These are phyloP conservation scores for Xiphorhynchus elegans DNA, from an alignment of 2,113 vertebrate species.

Conservation along the genomic window DNA sequence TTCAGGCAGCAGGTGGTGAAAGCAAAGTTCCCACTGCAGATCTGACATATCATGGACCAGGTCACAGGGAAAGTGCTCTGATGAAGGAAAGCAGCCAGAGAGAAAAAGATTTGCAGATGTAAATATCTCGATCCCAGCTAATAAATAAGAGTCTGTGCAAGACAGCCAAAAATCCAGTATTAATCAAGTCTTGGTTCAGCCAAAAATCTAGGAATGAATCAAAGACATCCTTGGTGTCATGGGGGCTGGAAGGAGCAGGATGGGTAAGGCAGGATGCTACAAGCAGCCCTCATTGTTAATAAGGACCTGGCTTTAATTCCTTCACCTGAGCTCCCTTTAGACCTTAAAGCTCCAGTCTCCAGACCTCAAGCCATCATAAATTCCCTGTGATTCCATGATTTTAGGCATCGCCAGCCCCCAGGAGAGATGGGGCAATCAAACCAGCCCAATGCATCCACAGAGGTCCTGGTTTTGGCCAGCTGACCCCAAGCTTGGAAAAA, in stretches of 20 bases:
- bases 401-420: fast-evolving
- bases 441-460: fast-evolving
- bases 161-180: neutral
- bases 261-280: neutral
- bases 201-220: neutral
- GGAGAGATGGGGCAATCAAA: neutral
- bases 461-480: neutral
- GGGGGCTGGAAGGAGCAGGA: fast-evolving
- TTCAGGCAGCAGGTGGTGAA: neutral
- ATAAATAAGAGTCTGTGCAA: neutral
- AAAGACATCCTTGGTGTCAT: fast-evolving
- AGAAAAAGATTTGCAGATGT: neutral
- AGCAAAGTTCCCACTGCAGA: neutral
- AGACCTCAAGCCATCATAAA: neutral
- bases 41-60: fast-evolving
- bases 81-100: neutral
- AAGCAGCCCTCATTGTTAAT: neutral
- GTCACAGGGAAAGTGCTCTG: neutral
- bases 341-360: neutral
- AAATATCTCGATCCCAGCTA: neutral
- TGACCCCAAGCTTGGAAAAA: neutral
- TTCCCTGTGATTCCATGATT: neutral
- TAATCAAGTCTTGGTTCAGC: neutral
- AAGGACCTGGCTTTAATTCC: neutral
- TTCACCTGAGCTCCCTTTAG: neutral